These are phyloP conservation scores for Charaxes varanes DNA, from an alignment of 1,140 invertebrate species.

Conservation along the genomic window DNA sequence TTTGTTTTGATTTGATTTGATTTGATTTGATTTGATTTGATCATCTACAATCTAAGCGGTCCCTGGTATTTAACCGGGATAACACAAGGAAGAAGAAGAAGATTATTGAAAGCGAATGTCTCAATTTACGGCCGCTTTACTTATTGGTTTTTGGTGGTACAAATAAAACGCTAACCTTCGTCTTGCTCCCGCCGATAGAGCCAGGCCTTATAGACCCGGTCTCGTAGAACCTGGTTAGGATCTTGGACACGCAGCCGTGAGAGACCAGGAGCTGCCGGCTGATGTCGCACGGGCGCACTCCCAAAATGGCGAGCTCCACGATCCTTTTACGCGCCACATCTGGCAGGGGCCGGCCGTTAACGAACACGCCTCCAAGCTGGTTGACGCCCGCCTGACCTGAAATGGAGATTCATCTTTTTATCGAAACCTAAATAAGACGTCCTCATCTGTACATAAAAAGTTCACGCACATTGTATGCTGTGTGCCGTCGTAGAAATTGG, in stretches of 20 bases:
- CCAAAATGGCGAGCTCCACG: slow-evolving; percentile 93
- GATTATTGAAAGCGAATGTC: too few species aligned
- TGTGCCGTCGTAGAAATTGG: too few species aligned
- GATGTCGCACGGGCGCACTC: slow-evolving; percentile 96
- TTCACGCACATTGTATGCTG: too few species aligned
- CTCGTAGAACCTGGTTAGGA: slow-evolving; percentile 96
- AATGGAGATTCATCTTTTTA: slow-evolving; percentile 28
- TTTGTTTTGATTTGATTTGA: too few species aligned
- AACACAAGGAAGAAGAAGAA: too few species aligned
- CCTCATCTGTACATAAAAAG: slow-evolving; percentile 9
- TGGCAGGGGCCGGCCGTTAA: slow-evolving; percentile 95
- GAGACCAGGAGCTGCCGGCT: slow-evolving; percentile 95
- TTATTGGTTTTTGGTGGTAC: too few species aligned
- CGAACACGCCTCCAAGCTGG: slow-evolving; percentile 96
- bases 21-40: too few species aligned
- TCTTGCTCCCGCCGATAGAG: slow-evolving; percentile 92
- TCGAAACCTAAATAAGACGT: slow-evolving; percentile 1
- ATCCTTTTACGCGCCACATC: slow-evolving; percentile 95
- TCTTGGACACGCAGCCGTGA: slow-evolving; percentile 94
- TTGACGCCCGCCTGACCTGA: slow-evolving; percentile 95
- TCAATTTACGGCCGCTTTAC: too few species aligned
- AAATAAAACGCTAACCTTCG: too few species aligned
- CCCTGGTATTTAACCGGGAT: too few species aligned
- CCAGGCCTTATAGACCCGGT: slow-evolving; percentile 94
- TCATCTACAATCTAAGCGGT: too few species aligned